Conservation (phyloP, 2,888 invertebrate species). For the Philopedon plagiatum region DNA sequence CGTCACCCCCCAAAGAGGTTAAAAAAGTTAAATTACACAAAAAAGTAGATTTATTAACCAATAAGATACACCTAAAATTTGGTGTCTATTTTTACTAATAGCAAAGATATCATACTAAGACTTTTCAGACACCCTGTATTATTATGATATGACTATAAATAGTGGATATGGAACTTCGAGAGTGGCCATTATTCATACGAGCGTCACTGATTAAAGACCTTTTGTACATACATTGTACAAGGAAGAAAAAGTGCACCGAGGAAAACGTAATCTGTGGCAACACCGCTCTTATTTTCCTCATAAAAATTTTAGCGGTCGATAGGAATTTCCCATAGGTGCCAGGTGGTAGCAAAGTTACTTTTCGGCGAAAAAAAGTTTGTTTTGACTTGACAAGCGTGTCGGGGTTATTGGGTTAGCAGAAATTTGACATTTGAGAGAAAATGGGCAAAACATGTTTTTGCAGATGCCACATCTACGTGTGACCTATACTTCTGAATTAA, state of each 20-base stretch:
- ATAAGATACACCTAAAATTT: too few relatives aligned
- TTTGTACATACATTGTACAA: background rate
- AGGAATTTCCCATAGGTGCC: constrained; percentile 38
- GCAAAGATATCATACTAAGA: too few relatives aligned
- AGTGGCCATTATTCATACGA: too few relatives aligned
- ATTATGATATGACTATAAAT: too few relatives aligned
- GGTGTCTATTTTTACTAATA: too few relatives aligned
- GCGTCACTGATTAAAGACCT: too few relatives aligned
- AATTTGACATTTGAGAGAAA: background rate
- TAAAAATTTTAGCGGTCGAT: constrained; percentile 44
- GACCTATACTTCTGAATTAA: too few relatives aligned
- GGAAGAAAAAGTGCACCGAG: background rate
- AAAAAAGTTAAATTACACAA: too few relatives aligned
- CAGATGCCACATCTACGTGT: background rate
- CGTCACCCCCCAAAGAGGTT: too few relatives aligned
- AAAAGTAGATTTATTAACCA: too few relatives aligned
- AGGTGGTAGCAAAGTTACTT: constrained; percentile 31
- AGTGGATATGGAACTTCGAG: too few relatives aligned
- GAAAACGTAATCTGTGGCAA: constrained; percentile 13
- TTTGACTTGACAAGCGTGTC: constrained; percentile 10
- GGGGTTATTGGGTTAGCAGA: background rate
- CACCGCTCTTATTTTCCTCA: constrained; percentile 18
- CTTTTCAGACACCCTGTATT: too few relatives aligned
- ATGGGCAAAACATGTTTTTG: background rate
- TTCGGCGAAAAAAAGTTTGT: constrained; percentile 20